phyloP scores from a whole-genome alignment of 1,140 invertebrate genomes.

The Lasioglossum baleicum region DNA sequence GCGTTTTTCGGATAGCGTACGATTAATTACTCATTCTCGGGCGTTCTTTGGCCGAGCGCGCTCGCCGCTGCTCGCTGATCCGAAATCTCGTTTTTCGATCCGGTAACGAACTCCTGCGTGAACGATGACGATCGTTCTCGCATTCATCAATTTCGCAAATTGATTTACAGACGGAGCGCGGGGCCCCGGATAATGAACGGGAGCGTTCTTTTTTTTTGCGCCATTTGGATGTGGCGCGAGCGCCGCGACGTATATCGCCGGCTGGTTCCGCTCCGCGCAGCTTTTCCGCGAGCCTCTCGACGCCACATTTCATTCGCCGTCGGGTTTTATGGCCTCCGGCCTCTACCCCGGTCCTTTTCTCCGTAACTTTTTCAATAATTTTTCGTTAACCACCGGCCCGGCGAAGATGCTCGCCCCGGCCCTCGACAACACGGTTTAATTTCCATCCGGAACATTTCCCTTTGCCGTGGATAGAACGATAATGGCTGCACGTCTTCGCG shows the following conservation, averaged over 20 bases:
- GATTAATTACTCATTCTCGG: slow-evolving; percentile 25
- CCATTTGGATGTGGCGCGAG: background rate
- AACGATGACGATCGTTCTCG: background rate
- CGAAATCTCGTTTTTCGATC: slow-evolving; percentile 9
- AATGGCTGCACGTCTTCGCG: too few relatives aligned
- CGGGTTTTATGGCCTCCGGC: background rate
- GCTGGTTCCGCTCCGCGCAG: too few relatives aligned
- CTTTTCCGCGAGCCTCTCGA: background rate
- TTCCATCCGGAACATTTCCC: background rate
- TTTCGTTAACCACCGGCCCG: slow-evolving; percentile 19
- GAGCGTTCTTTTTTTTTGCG: background rate
- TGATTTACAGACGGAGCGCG: background rate
- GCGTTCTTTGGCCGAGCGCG: background rate
- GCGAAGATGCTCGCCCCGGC: background rate
- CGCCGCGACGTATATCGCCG: too few relatives aligned
- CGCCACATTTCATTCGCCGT: background rate
- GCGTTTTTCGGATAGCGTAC: background rate
- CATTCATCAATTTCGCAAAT: background rate
- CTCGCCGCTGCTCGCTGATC: background rate
- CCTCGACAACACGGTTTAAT: slow-evolving; percentile 12
- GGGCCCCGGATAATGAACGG: background rate
- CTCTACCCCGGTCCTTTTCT: background rate
- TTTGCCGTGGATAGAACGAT: too few relatives aligned
- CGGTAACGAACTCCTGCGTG: background rate
- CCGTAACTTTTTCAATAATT: slow-evolving; percentile 22